Percentiles rank a stretch among this genome's conserved stretches.
Evolutionary conservation across 2,888 invertebrate genomes (phyloP).

Genomic region (Lycaena phlaeas): DNA sequence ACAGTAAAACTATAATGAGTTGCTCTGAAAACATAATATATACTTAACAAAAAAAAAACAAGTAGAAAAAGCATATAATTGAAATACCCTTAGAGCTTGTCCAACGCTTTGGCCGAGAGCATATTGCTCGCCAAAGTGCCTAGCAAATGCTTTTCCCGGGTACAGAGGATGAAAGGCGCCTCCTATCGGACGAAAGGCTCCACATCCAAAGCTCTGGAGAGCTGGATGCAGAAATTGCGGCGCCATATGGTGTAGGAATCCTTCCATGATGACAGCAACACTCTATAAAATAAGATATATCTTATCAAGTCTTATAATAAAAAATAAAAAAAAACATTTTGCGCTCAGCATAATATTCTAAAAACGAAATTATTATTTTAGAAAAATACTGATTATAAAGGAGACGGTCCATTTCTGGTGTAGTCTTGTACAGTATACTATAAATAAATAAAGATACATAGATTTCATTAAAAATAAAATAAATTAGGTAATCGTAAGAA

Average conservation of each 20-base stretch:
- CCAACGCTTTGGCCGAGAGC: slow-evolving; percentile 64
- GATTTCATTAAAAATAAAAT: too few species aligned
- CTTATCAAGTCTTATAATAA: neutral
- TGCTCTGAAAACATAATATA: too few species aligned
- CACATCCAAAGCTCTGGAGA: slow-evolving; percentile 66
- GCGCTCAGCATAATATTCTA: slow-evolving; percentile 1
- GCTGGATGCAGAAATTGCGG: slow-evolving; percentile 69
- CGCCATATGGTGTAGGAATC: slow-evolving; percentile 68
- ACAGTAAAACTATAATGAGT: too few species aligned
- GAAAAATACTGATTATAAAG: too few species aligned
- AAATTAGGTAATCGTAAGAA: too few species aligned
- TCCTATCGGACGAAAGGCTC: slow-evolving; percentile 65
- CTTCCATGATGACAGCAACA: slow-evolving; percentile 46
- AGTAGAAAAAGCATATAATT: neutral
- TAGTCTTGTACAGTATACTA: too few species aligned
- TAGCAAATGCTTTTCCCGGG: slow-evolving; percentile 63
- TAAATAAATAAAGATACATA: too few species aligned
- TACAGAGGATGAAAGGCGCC: slow-evolving; percentile 67
- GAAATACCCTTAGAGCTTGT: slow-evolving; percentile 53
- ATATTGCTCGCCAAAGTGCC: slow-evolving; percentile 65
- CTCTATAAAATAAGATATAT: slow-evolving; percentile 20
- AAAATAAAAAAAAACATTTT: neutral
- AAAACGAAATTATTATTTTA: too few species aligned
- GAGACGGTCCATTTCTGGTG: too few species aligned
- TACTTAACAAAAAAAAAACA: too few species aligned